A percentile compares a stretch with the other conserved stretches of the same genome.
These are phyloP conservation scores for Cotesia chilonis DNA, from an alignment of 1,140 invertebrate genomes.

Conservation along the genomic window DNA sequence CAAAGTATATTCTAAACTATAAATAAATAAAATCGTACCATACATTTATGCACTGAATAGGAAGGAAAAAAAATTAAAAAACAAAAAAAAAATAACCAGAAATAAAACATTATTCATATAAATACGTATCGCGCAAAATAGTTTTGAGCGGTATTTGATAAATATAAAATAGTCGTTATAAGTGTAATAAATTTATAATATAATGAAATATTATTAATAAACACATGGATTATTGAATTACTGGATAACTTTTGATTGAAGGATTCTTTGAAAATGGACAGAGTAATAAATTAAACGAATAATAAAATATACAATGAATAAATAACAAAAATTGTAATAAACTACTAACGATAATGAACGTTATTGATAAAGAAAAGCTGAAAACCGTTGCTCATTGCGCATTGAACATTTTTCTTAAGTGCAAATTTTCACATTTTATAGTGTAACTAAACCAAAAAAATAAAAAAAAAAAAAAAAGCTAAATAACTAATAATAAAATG, in stretches of 20 bases:
- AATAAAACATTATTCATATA: constrained; percentile 1
- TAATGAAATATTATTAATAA: constrained; percentile 25
- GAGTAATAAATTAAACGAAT: constrained; percentile 14
- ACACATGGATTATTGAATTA: constrained; percentile 16
- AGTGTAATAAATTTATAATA: constrained; percentile 28
- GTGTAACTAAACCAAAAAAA: constrained; percentile 36
- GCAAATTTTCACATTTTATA: constrained; percentile 48
- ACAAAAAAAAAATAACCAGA: constrained; percentile 34
- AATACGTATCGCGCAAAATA: constrained; percentile 21
- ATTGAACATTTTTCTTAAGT: constrained; percentile 42
- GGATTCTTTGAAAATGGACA: too few relatives aligned
- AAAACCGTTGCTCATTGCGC: constrained; percentile 41
- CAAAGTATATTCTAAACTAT: constrained; percentile 63
- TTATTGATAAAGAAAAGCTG: constrained; percentile 28
- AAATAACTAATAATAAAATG: background rate
- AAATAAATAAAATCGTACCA: constrained; percentile 44
- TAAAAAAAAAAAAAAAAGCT: background rate
- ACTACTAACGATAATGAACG: background rate
- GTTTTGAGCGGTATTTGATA: constrained; percentile 14
- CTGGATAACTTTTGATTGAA: background rate
- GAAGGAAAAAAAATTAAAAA: constrained; percentile 34
- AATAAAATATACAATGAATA: constrained; percentile 29
- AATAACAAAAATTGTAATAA: background rate
- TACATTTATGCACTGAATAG: constrained; percentile 44
- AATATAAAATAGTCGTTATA: constrained; percentile 20